These are phyloP conservation scores for Folsomia candida DNA, from an alignment of 2,888 invertebrate species.

Conservation along the genomic window DNA sequence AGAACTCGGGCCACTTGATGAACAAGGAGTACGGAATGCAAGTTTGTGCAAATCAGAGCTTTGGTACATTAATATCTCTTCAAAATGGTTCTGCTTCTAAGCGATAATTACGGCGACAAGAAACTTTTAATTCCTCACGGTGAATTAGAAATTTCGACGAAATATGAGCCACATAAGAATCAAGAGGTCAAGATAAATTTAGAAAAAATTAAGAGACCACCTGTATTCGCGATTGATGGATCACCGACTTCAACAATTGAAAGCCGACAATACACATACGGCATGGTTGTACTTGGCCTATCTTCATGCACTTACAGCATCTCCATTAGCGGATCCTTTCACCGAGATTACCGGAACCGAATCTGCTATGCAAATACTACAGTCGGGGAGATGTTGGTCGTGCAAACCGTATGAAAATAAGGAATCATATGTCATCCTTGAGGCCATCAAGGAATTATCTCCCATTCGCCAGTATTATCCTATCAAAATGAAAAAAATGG, in stretches of 20 bases:
- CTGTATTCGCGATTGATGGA: slow-evolving; percentile 27
- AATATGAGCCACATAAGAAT: too few species aligned
- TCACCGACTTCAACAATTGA: slow-evolving; percentile 15
- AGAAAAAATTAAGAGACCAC: not conserved
- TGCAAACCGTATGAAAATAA: slow-evolving; percentile 29
- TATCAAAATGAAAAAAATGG: slow-evolving; percentile 6
- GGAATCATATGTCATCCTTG: slow-evolving; percentile 1
- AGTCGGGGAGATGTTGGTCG: slow-evolving; percentile 38
- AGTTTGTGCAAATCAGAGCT: not conserved
- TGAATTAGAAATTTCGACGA: too few species aligned
- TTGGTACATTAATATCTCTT: slow-evolving; percentile 1
- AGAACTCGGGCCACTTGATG: not conserved
- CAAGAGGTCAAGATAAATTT: not conserved
- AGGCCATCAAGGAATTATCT: not conserved
- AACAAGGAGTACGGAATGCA: not conserved
- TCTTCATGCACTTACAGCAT: slow-evolving; percentile 32
- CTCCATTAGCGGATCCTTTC: slow-evolving; percentile 29
- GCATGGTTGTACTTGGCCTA: slow-evolving; percentile 37
- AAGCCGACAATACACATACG: slow-evolving; percentile 13
- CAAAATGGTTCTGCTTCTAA: not conserved
- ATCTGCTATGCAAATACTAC: slow-evolving; percentile 28
- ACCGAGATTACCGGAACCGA: slow-evolving; percentile 35
- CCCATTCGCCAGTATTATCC: not conserved
- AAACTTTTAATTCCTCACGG: not conserved
- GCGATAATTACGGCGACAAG: not conserved